These are phyloP conservation scores for Macrocentrus cingulum DNA, from an alignment of 1,140 invertebrate genomes.

Conservation along the genomic window DNA sequence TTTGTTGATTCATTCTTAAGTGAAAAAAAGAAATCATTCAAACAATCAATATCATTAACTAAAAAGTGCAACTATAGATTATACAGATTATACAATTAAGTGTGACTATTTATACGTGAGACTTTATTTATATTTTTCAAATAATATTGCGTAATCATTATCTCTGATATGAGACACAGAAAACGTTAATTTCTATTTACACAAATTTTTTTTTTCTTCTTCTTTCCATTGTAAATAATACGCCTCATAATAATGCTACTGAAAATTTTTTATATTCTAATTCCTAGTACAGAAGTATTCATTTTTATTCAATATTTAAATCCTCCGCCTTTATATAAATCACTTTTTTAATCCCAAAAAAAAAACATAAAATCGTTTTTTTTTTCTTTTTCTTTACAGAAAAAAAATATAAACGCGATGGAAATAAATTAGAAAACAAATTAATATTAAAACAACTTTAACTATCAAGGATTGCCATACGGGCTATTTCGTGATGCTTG, in stretches of 20 bases:
- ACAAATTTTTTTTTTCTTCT: constrained; percentile 27
- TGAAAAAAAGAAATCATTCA: no score
- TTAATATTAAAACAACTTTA: no score
- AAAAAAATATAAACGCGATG: no score
- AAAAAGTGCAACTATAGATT: constrained; percentile 37
- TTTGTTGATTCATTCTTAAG: no score
- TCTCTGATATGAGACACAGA: constrained; percentile 33
- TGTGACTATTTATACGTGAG: constrained; percentile 46
- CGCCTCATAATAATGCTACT: constrained; percentile 35
- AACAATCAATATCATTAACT: constrained; percentile 8
- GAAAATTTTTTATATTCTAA: constrained; percentile 1
- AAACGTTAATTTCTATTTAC: constrained; percentile 45
- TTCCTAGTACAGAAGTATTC: background rate
- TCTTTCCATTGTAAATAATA: constrained; percentile 51
- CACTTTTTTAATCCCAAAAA: no score
- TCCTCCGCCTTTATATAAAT: no score
- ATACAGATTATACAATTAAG: constrained; percentile 42
- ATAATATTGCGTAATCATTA: constrained; percentile 31
- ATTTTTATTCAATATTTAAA: no score
- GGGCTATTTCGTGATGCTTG: constrained; percentile 43
- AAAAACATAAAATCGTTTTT: no score
- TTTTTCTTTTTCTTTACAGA: no score
- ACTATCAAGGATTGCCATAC: constrained; percentile 41
- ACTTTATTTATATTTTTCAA: constrained; percentile 49
- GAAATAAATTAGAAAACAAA: no score